These are phyloP conservation scores for Caenorhabditis uteleia DNA, from an alignment of 2,888 invertebrate genomes.

Conservation along the genomic window DNA sequence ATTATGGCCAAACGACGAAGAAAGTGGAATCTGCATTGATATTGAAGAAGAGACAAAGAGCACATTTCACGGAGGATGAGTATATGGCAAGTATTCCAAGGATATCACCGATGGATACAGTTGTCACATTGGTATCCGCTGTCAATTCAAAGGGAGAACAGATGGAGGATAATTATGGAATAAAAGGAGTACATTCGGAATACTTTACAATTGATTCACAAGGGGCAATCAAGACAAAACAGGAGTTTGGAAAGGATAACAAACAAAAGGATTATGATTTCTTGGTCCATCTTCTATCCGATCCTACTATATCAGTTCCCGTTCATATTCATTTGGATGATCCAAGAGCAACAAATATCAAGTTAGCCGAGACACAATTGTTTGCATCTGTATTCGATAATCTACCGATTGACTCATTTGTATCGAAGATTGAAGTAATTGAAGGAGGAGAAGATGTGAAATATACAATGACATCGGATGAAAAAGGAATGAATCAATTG, in stretches of 20 bases:
- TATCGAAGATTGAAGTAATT: conserved; percentile 18
- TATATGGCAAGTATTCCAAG: conserved; percentile 15
- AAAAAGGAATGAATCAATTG: conserved; percentile 11
- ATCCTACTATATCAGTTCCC: conserved; percentile 11
- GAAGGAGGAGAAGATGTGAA: conserved; percentile 13
- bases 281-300: conserved; percentile 11
- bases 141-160: conserved; percentile 3
- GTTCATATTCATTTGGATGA: conserved; percentile 21
- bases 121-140: conserved; percentile 19
- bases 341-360: neutral
- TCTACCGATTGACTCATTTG: conserved; percentile 18
- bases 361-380: conserved; percentile 16
- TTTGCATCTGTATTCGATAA: conserved; percentile 30
- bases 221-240: conserved; percentile 12
- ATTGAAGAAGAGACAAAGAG: neutral
- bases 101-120: conserved; percentile 2
- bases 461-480: conserved; percentile 20
- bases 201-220: conserved; percentile 14
- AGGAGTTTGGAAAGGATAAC: neutral
- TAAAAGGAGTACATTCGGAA: conserved; percentile 18
- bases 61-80: conserved; percentile 14
- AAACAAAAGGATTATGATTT: conserved; percentile 12
- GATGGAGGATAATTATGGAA: neutral
- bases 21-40: conserved; percentile 1
- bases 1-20: neutral